Conservation (phyloP, 2,797 vertebrate species). For the Malacoraja senta region DNA sequence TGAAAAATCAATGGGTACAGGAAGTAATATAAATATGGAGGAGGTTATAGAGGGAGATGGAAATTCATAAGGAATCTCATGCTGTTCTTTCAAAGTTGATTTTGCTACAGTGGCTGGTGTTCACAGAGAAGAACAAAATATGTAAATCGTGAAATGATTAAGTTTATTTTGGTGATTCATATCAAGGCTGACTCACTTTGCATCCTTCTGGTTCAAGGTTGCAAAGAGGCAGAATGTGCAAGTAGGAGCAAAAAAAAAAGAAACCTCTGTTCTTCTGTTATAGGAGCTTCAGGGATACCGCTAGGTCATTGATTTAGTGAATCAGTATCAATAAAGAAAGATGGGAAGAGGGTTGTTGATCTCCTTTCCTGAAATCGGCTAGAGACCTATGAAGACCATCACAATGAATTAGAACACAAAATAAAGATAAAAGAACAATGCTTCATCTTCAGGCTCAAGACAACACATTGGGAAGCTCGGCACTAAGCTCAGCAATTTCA, state of each 20-base stretch:
- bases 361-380: too few species aligned
- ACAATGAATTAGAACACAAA: too few species aligned
- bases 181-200: neutral
- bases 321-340: neutral
- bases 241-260: neutral
- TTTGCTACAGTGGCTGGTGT: neutral
- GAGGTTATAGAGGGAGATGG: neutral
- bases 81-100: neutral
- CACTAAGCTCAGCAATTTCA: too few species aligned
- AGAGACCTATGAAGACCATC: too few species aligned
- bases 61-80: neutral
- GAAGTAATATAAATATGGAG: neutral
- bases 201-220: neutral
- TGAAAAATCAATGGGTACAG: neutral
- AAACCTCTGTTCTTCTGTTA: neutral
- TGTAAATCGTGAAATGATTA: neutral
- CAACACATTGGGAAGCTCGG: too few species aligned
- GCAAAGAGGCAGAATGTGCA: neutral
- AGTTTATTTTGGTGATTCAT: neutral
- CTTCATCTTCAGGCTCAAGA: too few species aligned
- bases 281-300: neutral
- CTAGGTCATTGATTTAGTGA: neutral
- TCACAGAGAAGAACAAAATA: neutral
- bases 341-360: neutral
- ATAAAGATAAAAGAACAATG: too few species aligned